Base-by-base conservation (phyloP, 1,140 invertebrate species). In the Ruditapes philippinarum region DNA sequence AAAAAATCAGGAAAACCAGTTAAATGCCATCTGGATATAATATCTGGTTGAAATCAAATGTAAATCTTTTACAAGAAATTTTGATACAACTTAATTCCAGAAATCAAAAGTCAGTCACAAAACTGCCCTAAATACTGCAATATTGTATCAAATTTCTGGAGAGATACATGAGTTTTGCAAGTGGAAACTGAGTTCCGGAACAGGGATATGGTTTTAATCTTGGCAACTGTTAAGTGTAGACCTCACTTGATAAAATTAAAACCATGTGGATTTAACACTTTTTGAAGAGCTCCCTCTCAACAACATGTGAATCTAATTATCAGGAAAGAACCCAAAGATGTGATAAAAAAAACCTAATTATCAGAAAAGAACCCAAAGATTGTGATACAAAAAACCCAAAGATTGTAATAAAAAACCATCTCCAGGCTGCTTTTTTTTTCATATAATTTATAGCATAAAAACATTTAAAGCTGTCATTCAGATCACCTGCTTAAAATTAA, bases 211-310 rank as follows among this genome's bases (percentile, higher is more conserved):
- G 57, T 54, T 28, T n/a, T 62, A 62, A 62, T 62, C 57, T 62
- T 28, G 28, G 57, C 57, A 62, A 62, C 57, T 70, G 65, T 17
- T 70, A 70, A 70, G 65, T 70, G 65, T 38, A 70, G 33, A 70
- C 65, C 65, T 70, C 65, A 70, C 36, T 36, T 70, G 65, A 70
- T 70, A 84, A 84, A n/a, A 84, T 84, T 73, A 84, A 54, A 84
- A 54, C 82, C 68, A 74, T 49, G 65, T 73, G 82, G 42, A 70
- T 73, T 74, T 73, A 45, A 84, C 62, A 65, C 40, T 51, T 73
- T 73, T 36, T 54, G 40, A 74, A 84, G 82, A 73, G 82, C 40
- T 74, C 45, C 60, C 40, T 45, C 79, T 42, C 25, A 38, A 28
- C 19, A 12, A 25, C 79, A 81, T 68, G n/a, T 42, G 84, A 42